phyloP scores from a whole-genome alignment of 1,140 invertebrate species.

The Penaeus japonicus region DNA sequence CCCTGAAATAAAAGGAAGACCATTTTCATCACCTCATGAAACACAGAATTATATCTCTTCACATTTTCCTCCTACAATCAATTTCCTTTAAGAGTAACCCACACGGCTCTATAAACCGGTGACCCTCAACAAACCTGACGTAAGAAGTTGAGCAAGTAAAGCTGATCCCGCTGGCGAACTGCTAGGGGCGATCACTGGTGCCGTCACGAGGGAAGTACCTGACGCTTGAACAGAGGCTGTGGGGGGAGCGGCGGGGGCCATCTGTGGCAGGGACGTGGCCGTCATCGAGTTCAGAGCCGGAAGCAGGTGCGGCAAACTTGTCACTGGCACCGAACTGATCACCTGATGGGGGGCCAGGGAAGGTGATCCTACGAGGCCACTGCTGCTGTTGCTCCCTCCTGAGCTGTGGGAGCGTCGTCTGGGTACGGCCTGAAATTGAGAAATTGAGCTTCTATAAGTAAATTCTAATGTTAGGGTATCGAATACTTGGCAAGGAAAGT shows the following conservation, averaged over 20 bases:
- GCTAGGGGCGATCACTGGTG: constrained; percentile 17
- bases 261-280: constrained; percentile 1
- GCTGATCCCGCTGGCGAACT: constrained; percentile 14
- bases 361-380: background rate
- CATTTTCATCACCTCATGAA: too few relatives aligned
- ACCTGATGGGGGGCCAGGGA: constrained; percentile 40
- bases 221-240: background rate
- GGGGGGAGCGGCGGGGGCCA: background rate
- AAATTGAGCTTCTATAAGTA: background rate
- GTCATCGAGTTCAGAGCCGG: background rate
- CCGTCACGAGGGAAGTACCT: background rate
- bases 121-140: constrained; percentile 19
- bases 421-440: background rate
- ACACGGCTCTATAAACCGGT: background rate
- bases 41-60: too few relatives aligned
- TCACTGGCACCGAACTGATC: background rate
- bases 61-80: too few relatives aligned
- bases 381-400: constrained; percentile 13
- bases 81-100: background rate
- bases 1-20: background rate
- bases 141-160: constrained; percentile 49
- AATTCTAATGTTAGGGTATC: background rate
- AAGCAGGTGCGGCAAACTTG: constrained; percentile 6
- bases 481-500: too few relatives aligned
- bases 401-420: constrained; percentile 41